Evolutionary conservation across 2,888 invertebrate genomes (phyloP), one percentile per base, ranked within the genome.

Genomic region (Morpho deidamia): DNA sequence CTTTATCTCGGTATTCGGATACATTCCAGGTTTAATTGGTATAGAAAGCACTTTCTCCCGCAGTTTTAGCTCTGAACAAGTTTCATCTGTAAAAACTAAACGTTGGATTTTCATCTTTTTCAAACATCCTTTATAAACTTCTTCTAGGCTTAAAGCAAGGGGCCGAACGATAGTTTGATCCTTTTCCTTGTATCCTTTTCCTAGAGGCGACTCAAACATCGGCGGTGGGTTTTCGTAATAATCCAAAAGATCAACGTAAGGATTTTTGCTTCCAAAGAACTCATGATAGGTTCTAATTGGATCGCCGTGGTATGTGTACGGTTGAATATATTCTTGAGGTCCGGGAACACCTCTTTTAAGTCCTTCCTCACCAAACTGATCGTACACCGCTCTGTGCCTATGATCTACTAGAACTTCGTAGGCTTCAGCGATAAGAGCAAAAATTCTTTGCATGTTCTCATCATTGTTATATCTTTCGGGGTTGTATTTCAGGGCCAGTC

Each of bases 311-410:
- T 95, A 97, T 42, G 92, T 87, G 74, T 94, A 96, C 0, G 95
- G 94, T 52, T 93, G 92, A 63, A 94, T 92, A 74, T 91, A 95
- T 7, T 91, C 91, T 0, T 66, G 68, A 0, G 93, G 94, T 2
- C 94, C 91, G 5, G 94, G 93, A 0, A 96, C 92, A 0, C 97
- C 96, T 67, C 91, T 91, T 75, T 96, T 96, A 43, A 97, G 85
- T 0, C 96, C 97, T 68, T 95, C 94, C 78, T 97, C 97, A 0
- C 97, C 97, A 79, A 95, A 97, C 69, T 96, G 95, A 80, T 97
- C 97, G 83, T 95, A 98, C 11, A 97, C 92, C 10, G 96, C 94
- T 53, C 95, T 90, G 57, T 83, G 83, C 58, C 92, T 81, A 41
- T 94, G 92, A 76, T 94, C 89, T 1, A 92, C 91, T 32, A 96